phyloP scores from a whole-genome alignment of 2,113 vertebrate genomes.

The Ramphastos sulfuratus region DNA sequence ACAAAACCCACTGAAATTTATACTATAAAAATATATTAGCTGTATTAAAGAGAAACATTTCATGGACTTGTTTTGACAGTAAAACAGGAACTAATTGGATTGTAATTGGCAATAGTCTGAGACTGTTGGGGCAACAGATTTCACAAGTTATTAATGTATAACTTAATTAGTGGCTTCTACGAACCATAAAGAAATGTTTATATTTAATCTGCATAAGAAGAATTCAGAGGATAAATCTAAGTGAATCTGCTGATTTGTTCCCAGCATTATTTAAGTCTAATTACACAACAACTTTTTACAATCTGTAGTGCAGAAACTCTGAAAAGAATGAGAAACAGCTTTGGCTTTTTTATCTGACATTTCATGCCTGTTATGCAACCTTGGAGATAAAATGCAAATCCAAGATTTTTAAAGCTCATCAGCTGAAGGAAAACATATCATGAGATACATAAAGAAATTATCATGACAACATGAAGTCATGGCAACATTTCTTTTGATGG shows the following conservation, averaged over 20 bases:
- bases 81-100: slow-evolving; percentile 54
- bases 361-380: not conserved
- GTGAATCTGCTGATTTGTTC: not conserved
- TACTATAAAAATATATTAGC: not conserved
- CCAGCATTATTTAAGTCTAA: not conserved
- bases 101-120: slow-evolving; percentile 59
- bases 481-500: not conserved
- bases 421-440: not conserved
- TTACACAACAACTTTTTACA: not conserved
- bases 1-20: not conserved
- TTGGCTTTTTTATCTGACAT: not conserved
- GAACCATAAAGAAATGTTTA: slow-evolving; percentile 50
- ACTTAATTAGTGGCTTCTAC: slow-evolving; percentile 64
- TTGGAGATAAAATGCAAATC: not conserved
- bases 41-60: not conserved
- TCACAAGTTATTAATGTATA: slow-evolving; percentile 56
- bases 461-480: not conserved
- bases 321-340: not conserved
- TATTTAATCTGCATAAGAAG: slow-evolving; percentile 37
- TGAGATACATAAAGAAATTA: not conserved
- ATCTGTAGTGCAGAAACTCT: not conserved
- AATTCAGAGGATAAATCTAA: slow-evolving; percentile 19
- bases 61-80: slow-evolving; percentile 28
- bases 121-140: slow-evolving; percentile 45
- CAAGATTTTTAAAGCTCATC: not conserved